Conservation (phyloP, 2,113 vertebrate genomes). For the Erpornis zantholeuca region DNA sequence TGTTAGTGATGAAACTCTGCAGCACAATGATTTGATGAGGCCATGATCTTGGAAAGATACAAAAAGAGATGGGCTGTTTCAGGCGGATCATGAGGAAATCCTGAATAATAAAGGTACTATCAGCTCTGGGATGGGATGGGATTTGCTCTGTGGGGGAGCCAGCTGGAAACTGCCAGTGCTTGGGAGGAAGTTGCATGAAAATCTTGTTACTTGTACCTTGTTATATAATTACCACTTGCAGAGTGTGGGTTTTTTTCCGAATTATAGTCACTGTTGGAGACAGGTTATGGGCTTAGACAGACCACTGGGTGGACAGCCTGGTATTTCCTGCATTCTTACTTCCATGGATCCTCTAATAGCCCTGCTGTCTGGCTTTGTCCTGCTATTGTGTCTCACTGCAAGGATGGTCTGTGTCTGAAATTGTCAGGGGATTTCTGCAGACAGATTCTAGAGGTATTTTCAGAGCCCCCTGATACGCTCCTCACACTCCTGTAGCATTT, state of each 20-base stretch:
- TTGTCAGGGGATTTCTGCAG: not conserved
- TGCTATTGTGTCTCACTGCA: not conserved
- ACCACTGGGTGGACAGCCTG: not conserved
- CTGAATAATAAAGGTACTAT: not conserved
- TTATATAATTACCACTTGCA: constrained; percentile 34
- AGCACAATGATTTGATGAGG: not conserved
- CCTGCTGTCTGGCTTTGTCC: not conserved
- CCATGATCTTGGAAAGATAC: not conserved
- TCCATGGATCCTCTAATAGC: not conserved
- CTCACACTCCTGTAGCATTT: not conserved
- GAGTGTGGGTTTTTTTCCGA: not conserved
- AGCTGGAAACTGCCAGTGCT: not conserved
- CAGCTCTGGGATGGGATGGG: not conserved
- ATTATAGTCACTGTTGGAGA: constrained; percentile 30
- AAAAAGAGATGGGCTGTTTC: not conserved
- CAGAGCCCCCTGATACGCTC: not conserved
- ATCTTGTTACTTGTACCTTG: constrained; percentile 31
- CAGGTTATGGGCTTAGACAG: constrained; percentile 9
- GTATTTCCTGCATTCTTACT: constrained; percentile 19
- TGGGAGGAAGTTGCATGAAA: constrained; percentile 9
- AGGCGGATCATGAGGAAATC: not conserved
- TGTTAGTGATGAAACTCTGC: not conserved
- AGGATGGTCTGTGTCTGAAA: not conserved
- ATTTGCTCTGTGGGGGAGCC: not conserved
- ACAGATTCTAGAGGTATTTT: not conserved